phyloP scores from a whole-genome alignment of 2,113 vertebrate genomes.

The Cettia cetti region DNA sequence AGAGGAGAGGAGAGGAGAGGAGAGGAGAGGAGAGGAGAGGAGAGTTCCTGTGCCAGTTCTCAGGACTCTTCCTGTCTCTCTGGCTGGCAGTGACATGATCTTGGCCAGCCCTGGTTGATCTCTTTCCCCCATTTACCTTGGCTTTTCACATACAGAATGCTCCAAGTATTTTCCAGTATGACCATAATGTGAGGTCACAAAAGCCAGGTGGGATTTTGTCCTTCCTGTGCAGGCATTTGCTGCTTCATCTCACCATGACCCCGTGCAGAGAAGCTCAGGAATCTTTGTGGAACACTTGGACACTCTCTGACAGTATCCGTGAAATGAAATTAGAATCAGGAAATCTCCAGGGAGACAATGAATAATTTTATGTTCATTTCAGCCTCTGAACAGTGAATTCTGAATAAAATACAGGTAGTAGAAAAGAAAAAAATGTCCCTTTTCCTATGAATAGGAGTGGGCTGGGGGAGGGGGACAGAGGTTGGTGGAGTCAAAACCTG shows the following conservation, averaged over 20 bases:
- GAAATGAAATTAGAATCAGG: background rate
- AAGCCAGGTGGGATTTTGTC: background rate
- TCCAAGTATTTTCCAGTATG: background rate
- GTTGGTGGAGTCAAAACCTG: background rate
- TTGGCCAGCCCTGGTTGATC: background rate
- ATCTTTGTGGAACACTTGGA: background rate
- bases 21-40: background rate
- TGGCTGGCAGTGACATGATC: background rate
- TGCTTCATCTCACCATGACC: background rate
- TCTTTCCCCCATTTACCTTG: background rate
- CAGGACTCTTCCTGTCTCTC: background rate
- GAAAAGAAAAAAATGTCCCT: background rate
- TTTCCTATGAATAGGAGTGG: background rate
- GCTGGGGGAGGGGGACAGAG: background rate
- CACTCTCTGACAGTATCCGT: accelerated
- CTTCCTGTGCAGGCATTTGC: background rate
- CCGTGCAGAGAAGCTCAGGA: background rate
- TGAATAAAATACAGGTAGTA: background rate
- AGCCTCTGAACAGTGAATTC: background rate
- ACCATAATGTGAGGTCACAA: background rate
- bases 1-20: background rate
- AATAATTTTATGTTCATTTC: background rate
- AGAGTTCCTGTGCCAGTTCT: background rate
- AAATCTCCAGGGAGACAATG: background rate
- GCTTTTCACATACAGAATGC: background rate